Conservation (phyloP, 30 jellyfish, hydroid and myxozoan genomes). For the Hydractinia echinata region DNA sequence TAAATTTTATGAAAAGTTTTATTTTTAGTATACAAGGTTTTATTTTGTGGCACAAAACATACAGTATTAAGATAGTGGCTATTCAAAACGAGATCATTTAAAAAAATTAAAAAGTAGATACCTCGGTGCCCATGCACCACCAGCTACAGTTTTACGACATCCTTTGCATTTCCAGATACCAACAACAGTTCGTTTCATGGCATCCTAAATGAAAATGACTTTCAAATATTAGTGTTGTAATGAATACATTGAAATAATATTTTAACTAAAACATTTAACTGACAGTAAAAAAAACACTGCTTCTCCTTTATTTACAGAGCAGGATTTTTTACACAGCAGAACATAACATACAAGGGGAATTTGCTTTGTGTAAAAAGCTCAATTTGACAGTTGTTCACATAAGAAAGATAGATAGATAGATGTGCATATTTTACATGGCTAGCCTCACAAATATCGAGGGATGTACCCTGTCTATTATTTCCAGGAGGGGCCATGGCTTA, state of each 20-base stretch:
- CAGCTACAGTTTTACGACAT: conserved; percentile 88
- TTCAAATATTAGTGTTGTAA: neutral
- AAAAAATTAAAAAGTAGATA: conserved; percentile 19
- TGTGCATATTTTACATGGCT: no score
- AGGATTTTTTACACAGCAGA: no score
- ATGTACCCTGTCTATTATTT: no score
- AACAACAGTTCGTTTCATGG: conserved; percentile 89
- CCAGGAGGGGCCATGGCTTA: no score
- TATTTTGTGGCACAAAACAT: neutral
- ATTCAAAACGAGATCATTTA: neutral
- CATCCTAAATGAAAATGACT: conserved; percentile 37
- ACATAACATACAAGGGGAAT: no score
- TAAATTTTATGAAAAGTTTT: no score
- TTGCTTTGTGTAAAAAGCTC: no score
- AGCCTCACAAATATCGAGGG: no score
- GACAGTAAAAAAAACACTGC: neutral
- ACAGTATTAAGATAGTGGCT: neutral
- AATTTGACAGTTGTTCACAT: no score
- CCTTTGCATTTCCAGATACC: conserved; percentile 97
- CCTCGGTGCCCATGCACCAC: conserved; percentile 99
- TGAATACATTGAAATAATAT: neutral
- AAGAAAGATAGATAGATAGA: no score
- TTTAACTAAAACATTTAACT: no score
- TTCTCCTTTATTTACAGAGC: neutral
- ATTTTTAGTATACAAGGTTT: no score